A percentile compares a stretch with the other conserved stretches of the same genome.
Conservation (phyloP, 2,113 vertebrate genomes). For the Trachemys scripta region DNA sequence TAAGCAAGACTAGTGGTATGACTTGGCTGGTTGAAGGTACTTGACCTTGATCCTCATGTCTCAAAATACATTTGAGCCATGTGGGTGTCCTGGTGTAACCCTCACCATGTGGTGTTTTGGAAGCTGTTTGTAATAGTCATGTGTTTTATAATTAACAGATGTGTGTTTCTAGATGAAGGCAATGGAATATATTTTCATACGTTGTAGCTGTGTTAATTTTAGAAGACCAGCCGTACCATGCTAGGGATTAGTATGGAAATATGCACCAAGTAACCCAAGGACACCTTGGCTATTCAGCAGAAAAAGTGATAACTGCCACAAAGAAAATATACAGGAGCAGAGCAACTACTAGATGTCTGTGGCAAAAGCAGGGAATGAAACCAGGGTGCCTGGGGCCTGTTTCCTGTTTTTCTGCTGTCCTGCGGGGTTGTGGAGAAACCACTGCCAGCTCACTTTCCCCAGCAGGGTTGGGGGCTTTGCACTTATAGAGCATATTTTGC, state of each 20-base stretch:
- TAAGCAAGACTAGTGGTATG: background rate
- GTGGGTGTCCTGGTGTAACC: background rate
- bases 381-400: background rate
- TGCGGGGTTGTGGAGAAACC: background rate
- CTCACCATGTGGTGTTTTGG: background rate
- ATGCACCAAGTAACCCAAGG: slow-evolving; percentile 2
- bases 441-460: background rate
- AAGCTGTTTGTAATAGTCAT: background rate
- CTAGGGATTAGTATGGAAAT: background rate
- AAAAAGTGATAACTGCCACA: background rate
- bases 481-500: background rate
- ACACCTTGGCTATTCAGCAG: background rate
- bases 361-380: background rate
- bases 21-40: background rate
- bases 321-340: background rate
- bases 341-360: background rate
- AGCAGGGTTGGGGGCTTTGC: background rate
- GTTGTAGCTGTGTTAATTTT: background rate
- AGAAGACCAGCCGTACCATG: background rate
- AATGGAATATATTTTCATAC: background rate
- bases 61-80: accelerated
- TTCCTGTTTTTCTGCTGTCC: background rate
- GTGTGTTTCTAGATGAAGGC: background rate
- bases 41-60: slow-evolving; percentile 20
- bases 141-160: background rate